phyloP scores from a whole-genome alignment of 1,140 invertebrate species.

The Metaphire vulgaris region DNA sequence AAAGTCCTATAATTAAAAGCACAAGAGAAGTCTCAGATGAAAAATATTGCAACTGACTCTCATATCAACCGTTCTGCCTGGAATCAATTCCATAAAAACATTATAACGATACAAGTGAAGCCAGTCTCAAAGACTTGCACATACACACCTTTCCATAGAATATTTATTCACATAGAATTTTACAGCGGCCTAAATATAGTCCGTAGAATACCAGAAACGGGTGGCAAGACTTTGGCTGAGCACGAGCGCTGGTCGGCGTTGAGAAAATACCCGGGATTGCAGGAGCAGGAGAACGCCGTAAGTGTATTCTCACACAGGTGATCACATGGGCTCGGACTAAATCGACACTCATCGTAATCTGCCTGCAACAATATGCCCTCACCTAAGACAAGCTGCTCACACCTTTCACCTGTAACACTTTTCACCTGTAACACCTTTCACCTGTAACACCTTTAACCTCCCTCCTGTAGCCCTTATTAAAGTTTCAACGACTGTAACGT shows the following conservation, averaged over 20 bases:
- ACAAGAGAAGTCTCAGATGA: too few relatives aligned
- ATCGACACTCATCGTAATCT: slow-evolving; percentile 17
- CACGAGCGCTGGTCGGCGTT: not conserved
- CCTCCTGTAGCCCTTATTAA: too few relatives aligned
- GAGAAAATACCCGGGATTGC: not conserved
- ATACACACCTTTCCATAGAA: too few relatives aligned
- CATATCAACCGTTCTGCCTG: too few relatives aligned
- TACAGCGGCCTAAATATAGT: too few relatives aligned
- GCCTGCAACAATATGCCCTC: slow-evolving; percentile 1
- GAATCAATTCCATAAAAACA: too few relatives aligned
- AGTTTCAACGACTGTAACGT: too few relatives aligned
- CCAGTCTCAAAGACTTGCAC: too few relatives aligned
- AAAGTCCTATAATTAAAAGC: too few relatives aligned
- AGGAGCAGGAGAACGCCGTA: not conserved
- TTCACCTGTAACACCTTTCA: not conserved
- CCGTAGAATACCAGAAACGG: not conserved
- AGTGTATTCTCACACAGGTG: not conserved
- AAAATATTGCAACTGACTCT: too few relatives aligned
- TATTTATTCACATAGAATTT: too few relatives aligned
- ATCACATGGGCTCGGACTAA: not conserved
- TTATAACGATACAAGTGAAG: too few relatives aligned
- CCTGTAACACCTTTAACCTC: not conserved
- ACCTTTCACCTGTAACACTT: not conserved
- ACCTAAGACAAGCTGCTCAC: not conserved
- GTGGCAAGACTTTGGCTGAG: not conserved